These are phyloP conservation scores for Antennarius maculatus DNA, from an alignment of 2,797 vertebrate species.

Conservation along the genomic window DNA sequence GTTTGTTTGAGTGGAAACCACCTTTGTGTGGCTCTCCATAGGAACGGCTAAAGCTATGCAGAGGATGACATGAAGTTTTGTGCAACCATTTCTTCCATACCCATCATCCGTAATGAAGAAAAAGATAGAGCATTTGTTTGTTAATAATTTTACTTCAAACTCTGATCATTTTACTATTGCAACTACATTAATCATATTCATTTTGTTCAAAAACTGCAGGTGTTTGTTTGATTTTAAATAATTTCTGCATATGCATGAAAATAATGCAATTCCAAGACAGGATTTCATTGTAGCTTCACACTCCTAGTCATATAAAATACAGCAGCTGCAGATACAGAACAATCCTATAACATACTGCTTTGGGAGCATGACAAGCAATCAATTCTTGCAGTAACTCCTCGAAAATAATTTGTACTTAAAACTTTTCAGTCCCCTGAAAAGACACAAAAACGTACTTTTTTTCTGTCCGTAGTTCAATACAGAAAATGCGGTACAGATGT, in stretches of 20 bases:
- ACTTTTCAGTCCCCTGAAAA: slow-evolving; percentile 20
- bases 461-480: background rate
- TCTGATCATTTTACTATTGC: too few relatives aligned
- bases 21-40: too few relatives aligned
- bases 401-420: slow-evolving; percentile 27
- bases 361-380: slow-evolving; percentile 28
- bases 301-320: slow-evolving; percentile 13
- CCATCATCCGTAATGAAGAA: too few relatives aligned
- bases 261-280: background rate
- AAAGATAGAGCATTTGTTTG: too few relatives aligned
- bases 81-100: too few relatives aligned
- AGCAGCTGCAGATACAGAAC: slow-evolving; percentile 45
- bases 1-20: too few relatives aligned
- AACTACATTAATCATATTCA: too few relatives aligned
- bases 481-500: slow-evolving; percentile 8
- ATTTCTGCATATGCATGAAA: slow-evolving; percentile 19
- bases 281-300: slow-evolving; percentile 1
- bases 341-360: slow-evolving; percentile 58
- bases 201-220: too few relatives aligned
- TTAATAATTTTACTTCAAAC: too few relatives aligned
- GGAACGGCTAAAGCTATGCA: too few relatives aligned
- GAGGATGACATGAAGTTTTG: too few relatives aligned
- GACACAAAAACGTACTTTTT: background rate
- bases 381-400: slow-evolving; percentile 10
- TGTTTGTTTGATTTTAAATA: background rate